Evolutionary conservation across 2,797 vertebrate species (phyloP).

Genomic region (Staurois parvus): DNA sequence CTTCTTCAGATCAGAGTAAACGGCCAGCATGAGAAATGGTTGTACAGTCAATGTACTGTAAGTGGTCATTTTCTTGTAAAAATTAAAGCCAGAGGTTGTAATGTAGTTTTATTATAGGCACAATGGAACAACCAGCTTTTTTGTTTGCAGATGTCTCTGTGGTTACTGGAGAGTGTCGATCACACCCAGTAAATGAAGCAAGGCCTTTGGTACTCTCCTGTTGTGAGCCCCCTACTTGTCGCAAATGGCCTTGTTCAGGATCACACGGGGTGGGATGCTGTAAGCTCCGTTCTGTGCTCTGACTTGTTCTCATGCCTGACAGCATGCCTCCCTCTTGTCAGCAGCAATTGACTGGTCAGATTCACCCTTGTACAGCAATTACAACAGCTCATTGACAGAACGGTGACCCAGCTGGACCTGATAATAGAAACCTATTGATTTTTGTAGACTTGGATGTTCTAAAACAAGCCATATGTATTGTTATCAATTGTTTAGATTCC

Average conservation of each 20-base stretch:
- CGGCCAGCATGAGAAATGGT: background rate
- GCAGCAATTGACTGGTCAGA: constrained; percentile 90
- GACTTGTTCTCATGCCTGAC: constrained; percentile 92
- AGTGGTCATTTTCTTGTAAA: background rate
- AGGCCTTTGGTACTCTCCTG: constrained; percentile 65
- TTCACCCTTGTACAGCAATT: constrained; percentile 83
- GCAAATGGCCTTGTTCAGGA: constrained; percentile 77
- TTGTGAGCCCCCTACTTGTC: constrained; percentile 73
- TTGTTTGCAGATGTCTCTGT: constrained; percentile 26
- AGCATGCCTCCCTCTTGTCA: constrained; percentile 95
- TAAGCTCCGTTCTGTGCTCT: constrained; percentile 94
- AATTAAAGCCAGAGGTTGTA: too few relatives aligned
- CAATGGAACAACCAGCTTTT: background rate
- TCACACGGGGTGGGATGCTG: constrained; percentile 79
- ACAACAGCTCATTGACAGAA: constrained; percentile 98
- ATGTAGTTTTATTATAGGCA: constrained; percentile 8
- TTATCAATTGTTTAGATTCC: constrained; percentile 77
- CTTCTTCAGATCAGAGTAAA: too few relatives aligned
- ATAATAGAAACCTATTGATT: constrained; percentile 99
- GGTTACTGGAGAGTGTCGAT: constrained; percentile 28
- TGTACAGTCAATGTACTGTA: background rate
- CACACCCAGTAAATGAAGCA: constrained; percentile 40
- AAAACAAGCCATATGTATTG: constrained; percentile 82
- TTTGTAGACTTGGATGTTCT: constrained; percentile 83
- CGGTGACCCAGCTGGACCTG: constrained; percentile 93